Evolutionary conservation across 92 coral and sea anemone genomes (phyloP), one percentile per base, ranked within the genome.

Genomic region (Actinostola sp.): DNA sequence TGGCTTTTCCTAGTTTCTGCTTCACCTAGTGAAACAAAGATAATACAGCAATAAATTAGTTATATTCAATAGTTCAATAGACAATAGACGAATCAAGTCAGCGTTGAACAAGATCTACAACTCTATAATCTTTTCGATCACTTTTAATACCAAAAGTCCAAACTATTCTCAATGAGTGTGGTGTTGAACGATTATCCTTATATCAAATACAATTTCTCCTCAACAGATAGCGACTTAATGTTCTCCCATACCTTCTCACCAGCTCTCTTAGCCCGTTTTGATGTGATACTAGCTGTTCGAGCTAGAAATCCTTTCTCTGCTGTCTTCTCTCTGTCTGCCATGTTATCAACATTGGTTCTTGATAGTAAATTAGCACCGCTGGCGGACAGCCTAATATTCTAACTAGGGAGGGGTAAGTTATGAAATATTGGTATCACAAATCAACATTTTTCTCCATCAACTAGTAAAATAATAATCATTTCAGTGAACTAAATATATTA

Each of bases 1-100:
- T 89, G 8, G 97, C 97, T 66, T 95, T 95, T 9, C 99, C 99
- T 17, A 95, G 95, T 77, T 95, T 95, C 75, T 92, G 93, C 77
- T 78, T 95, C 16, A 95, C 99, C 99, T 95, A 56, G 35, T 20
- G 58, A 20, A 46, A 43, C 54, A 17, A 72, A 55, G 33, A 51
- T 39, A 46, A 36, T 16, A 64, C 1, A 26, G n/a, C 15, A 35
- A 19, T 41, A 19, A 27, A 28, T 31, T n/a, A n/a, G n/a, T n/a
- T n/a, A n/a, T n/a, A n/a, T n/a, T n/a, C n/a, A n/a, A n/a, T n/a
- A n/a, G n/a, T n/a, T n/a, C n/a, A n/a, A n/a, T n/a, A n/a, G n/a
- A n/a, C n/a, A n/a, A n/a, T n/a, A n/a, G 25, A n/a, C 34, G 17
- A 20, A 33, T 46, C 43, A 31, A 65, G 55, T 29, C 33, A 66